phyloP scores from a whole-genome alignment of 1,140 invertebrate species.

The Drosophila pallidifrons region DNA sequence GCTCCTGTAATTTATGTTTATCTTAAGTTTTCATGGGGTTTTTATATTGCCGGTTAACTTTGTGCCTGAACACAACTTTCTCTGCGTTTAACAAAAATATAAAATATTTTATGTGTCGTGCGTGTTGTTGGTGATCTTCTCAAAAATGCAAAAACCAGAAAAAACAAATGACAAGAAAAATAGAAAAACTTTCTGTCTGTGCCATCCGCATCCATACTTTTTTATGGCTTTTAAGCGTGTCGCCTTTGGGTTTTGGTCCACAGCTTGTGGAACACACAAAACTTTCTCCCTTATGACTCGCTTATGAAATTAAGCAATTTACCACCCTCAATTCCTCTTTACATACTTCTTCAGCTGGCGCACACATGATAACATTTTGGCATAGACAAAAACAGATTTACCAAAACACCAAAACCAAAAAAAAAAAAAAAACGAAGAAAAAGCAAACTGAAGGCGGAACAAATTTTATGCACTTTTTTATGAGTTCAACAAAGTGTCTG shows the following conservation, averaged over 20 bases:
- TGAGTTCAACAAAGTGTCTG: constrained; percentile 70
- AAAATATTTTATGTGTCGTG: constrained; percentile 32
- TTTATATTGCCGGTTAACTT: constrained; percentile 28
- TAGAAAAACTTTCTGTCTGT: constrained; percentile 58
- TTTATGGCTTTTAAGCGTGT: constrained; percentile 78
- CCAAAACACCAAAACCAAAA: constrained; percentile 24
- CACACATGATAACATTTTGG: constrained; percentile 62
- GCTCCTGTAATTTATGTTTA: constrained; percentile 60
- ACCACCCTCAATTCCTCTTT: neutral
- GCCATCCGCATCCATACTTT: constrained; percentile 44
- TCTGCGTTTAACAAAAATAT: constrained; percentile 18
- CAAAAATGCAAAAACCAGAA: constrained; percentile 10
- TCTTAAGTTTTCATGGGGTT: constrained; percentile 52
- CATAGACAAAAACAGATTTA: constrained; percentile 69
- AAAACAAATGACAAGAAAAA: constrained; percentile 12
- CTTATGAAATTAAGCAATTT: constrained; percentile 81
- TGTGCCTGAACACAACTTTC: constrained; percentile 16
- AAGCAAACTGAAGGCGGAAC: constrained; percentile 31
- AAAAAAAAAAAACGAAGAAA: constrained; percentile 32
- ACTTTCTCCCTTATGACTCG: constrained; percentile 77
- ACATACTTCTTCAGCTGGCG: neutral
- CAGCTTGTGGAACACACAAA: constrained; percentile 58
- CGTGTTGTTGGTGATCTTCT: constrained; percentile 16
- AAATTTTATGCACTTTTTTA: constrained; percentile 78
- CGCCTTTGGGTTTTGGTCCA: constrained; percentile 43